Evolutionary conservation across 2,113 vertebrate genomes (phyloP), one percentile per base, ranked within the genome.

Genomic region (Sigmodon hispidus): DNA sequence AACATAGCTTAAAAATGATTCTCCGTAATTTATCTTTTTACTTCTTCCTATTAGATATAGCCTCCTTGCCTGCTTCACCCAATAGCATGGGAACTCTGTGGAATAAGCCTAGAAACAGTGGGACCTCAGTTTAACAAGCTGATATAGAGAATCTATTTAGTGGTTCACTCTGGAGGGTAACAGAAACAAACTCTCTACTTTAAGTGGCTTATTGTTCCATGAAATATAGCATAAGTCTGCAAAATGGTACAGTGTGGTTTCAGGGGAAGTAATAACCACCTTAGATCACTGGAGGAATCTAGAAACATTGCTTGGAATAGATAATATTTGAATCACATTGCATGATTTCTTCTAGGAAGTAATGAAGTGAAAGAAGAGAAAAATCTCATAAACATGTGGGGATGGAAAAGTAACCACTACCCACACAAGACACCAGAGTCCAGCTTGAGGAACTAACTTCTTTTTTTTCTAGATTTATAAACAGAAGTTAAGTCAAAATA

Each of bases 261-360:
- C 36, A 63, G 55, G 36, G 19, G 2, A 67, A 15, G 36, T 63
- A 91, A 29, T 87, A 72, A 87, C 19, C 13, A 29, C 45, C 87
- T 13, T 7, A 6, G 34, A 77, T 79, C 50, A 86, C n/a, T 34
- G 43, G 3, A n/a, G 45, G 11, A 24, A 90, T 67, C 19, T 52
- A 93, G 43, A 93, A 95, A 72, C 22, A 19, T 95, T 93, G 34
- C 55, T 93, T 90, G 73, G 9, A 79, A 80, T 29, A 86, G 29
- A 84, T 79, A 5, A 12, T 19, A 81, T 88, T 73, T 72, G 55
- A 87, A 40, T 24, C 63, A 73, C 40, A 65, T 65, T 73, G 7
- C n/a, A 75, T 88, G 15, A 63, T 55, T 36, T 92, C 77, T 88
- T 10, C 7, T 57, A 57, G 70, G 40, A 48, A 81, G 12, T 57